Conservation (phyloP, 1,140 invertebrate species). For the Coelopa frigida region DNA sequence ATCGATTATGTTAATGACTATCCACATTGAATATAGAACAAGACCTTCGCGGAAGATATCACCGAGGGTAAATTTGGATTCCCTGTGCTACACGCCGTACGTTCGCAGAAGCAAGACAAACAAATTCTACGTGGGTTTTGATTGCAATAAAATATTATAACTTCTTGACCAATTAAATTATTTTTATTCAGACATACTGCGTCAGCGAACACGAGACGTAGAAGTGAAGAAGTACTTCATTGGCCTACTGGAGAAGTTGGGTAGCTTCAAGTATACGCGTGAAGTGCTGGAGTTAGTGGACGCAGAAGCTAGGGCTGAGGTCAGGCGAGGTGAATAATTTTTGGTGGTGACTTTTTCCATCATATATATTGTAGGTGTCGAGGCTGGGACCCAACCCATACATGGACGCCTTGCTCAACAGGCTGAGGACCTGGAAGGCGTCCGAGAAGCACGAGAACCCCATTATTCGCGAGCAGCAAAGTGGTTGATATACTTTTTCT, state of each 20-base stretch:
- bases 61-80: constrained; percentile 98
- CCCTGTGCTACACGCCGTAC: constrained; percentile 90
- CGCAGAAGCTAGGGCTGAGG: constrained; percentile 64
- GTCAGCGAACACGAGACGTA: constrained; percentile 79
- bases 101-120: constrained; percentile 67
- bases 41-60: constrained; percentile 94
- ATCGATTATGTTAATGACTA: not conserved
- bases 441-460: constrained; percentile 35
- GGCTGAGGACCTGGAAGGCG: constrained; percentile 50
- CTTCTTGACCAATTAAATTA: not conserved
- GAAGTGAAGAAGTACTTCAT: constrained; percentile 94
- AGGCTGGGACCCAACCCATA: constrained; percentile 76
- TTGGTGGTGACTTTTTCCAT: no score
- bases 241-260: constrained; percentile 72
- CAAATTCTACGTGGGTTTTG: constrained; percentile 75
- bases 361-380: constrained; percentile 45
- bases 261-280: constrained; percentile 83
- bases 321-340: no score
- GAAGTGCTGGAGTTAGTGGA: constrained; percentile 67
- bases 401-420: constrained; percentile 68
- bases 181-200: constrained; percentile 65
- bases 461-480: constrained; percentile 23
- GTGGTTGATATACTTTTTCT: constrained; percentile 23
- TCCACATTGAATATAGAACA: constrained; percentile 84
- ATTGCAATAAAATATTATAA: not conserved